Evolutionary conservation across 2,797 vertebrate species (phyloP).

Genomic region (Molothrus aeneus): DNA sequence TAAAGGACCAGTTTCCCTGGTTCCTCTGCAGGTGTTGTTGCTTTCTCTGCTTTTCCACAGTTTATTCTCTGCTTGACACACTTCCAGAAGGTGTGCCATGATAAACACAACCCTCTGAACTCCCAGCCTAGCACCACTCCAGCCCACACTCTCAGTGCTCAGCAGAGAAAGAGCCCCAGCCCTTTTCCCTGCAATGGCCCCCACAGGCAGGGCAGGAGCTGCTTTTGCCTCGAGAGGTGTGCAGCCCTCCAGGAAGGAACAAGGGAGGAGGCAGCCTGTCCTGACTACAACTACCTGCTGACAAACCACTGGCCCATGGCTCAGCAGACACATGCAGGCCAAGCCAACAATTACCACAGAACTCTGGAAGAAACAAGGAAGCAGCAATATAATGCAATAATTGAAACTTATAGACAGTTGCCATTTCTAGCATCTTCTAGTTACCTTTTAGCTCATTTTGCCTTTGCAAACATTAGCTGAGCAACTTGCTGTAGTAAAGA

Average conservation of each 20-base stretch:
- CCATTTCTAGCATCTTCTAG: neutral
- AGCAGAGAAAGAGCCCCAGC: neutral
- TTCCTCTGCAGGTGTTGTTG: neutral
- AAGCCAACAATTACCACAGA: neutral
- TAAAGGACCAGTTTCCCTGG: neutral
- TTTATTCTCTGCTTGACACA: neutral
- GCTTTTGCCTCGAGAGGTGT: accelerated
- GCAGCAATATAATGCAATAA: neutral
- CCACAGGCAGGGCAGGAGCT: neutral
- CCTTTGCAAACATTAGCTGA: neutral
- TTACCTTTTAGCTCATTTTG: neutral
- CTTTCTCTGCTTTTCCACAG: neutral
- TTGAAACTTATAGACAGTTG: neutral
- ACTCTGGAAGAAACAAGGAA: neutral
- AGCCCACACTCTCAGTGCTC: neutral
- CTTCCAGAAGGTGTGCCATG: neutral
- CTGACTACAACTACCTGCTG: neutral
- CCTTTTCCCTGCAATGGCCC: neutral
- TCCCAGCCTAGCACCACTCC: neutral
- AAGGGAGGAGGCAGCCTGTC: neutral
- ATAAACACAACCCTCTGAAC: neutral
- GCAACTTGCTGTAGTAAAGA: neutral
- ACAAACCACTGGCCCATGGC: neutral
- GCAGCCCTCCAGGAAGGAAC: neutral
- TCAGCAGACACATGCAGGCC: neutral